A percentile compares a stretch with the other conserved stretches of the same genome.
These are phyloP conservation scores for Boloria selene DNA, from an alignment of 2,888 invertebrate species.

Conservation along the genomic window DNA sequence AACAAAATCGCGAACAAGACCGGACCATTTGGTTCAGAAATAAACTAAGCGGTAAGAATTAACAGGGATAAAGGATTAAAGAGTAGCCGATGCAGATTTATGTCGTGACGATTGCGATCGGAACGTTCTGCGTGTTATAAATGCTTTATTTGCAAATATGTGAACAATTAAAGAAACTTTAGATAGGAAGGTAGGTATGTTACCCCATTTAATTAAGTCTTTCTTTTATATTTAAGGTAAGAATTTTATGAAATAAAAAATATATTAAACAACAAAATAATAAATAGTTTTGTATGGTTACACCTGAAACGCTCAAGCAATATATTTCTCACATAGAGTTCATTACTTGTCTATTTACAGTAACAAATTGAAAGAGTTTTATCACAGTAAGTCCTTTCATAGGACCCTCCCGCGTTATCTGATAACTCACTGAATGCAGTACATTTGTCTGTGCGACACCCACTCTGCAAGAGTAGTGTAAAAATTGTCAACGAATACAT, in stretches of 20 bases:
- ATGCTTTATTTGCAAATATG: slow-evolving; percentile 55
- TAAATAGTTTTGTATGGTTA: background rate
- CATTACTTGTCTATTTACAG: slow-evolving; percentile 71
- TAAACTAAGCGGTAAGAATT: slow-evolving; percentile 82
- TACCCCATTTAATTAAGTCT: background rate
- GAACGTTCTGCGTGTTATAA: slow-evolving; percentile 69
- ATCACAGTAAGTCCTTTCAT: slow-evolving; percentile 71
- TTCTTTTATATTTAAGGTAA: background rate
- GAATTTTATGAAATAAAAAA: background rate
- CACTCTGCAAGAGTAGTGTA: slow-evolving; percentile 73
- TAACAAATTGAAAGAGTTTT: slow-evolving; percentile 74
- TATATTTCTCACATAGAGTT: slow-evolving; percentile 53
- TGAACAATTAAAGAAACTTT: slow-evolving; percentile 42
- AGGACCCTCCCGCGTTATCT: slow-evolving; percentile 74
- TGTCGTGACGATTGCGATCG: slow-evolving; percentile 79
- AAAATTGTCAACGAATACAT: slow-evolving; percentile 77
- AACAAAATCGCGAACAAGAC: slow-evolving; percentile 75
- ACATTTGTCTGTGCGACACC: slow-evolving; percentile 77
- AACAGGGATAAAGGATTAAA: slow-evolving; percentile 81
- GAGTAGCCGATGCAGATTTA: slow-evolving; percentile 82
- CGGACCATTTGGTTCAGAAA: slow-evolving; percentile 76
- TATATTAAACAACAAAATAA: background rate
- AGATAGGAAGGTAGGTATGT: slow-evolving; percentile 38
- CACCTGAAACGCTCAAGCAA: slow-evolving; percentile 59
- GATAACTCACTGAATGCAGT: slow-evolving; percentile 75